Evolutionary conservation across 2,113 vertebrate species (phyloP).

Genomic region (Coreoperca whiteheadi): DNA sequence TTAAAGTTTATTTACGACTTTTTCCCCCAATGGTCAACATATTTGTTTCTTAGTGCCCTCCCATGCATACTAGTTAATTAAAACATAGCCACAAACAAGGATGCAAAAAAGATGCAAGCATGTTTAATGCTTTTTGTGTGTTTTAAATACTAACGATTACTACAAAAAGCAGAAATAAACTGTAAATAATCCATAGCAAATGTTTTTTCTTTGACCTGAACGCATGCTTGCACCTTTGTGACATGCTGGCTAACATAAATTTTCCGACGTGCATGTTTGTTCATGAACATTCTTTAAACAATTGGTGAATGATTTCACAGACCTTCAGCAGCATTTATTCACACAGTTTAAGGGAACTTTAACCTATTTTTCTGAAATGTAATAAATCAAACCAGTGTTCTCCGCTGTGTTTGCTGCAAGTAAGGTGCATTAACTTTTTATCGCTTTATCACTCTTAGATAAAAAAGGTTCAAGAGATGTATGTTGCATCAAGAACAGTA

Average conservation of each 20-base stretch:
- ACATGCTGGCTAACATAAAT: neutral
- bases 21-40: neutral
- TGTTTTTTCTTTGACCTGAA: neutral
- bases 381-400: constrained; percentile 42
- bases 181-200: neutral
- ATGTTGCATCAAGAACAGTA: constrained; percentile 41
- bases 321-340: constrained; percentile 33
- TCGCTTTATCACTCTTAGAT: constrained; percentile 39
- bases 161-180: neutral
- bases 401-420: neutral
- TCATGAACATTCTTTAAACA: constrained; percentile 26
- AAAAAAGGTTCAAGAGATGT: constrained; percentile 48
- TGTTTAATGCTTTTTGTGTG: neutral
- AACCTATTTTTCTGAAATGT: constrained; percentile 15
- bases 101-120: neutral
- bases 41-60: neutral
- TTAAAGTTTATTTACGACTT: neutral
- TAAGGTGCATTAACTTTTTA: constrained; percentile 36
- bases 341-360: constrained; percentile 24
- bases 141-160: neutral
- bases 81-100: neutral
- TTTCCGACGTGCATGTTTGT: constrained; percentile 3
- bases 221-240: neutral
- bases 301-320: constrained; percentile 30
- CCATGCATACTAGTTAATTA: neutral